Base-by-base conservation (phyloP, 2,888 invertebrate species). In the Cryptosula pallasiana region DNA sequence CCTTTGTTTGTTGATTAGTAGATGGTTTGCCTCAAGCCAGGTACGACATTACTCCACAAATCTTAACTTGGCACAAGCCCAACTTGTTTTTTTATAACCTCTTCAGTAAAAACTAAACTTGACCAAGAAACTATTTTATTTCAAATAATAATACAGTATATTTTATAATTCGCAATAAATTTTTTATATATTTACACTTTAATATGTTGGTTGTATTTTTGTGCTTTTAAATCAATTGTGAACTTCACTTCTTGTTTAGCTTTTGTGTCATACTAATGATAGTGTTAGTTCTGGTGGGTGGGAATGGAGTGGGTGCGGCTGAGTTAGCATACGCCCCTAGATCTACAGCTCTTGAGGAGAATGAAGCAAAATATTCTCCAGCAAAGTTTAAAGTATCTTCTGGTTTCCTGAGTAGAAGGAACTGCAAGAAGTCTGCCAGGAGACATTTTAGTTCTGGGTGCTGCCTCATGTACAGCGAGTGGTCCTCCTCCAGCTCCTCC, bases 371-470 rank as follows among this genome's bases (percentile, higher is more conserved):
- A 76, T 84, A 84, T 69, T 83, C 82, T 1, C 83, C 83, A 69
- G 83, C 79, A 76, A 84, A 84, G 29, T 78, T 75, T 5, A 84
- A 74, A 69, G 81, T 79, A 75, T 85, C 83, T 13, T 81, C 80
- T 2, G 85, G 85, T 76, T 85, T 84, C 74, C 83, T 76, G 36
- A 84, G 79, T 73, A 85, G 77, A 74, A 85, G 73, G 73, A 82
- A 82, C 78, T 85, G 85, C 71, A 83, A 76, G 75, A 83, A 85
- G 76, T 85, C 84, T n/a, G 82, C 81, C 45, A 85, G 76, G 0
- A 85, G 77, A 27, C 81, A 81, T 71, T 80, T 80, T 25, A 84
- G 75, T 73, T 85, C 85, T 32, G 84, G 84, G 73, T 85, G 83
- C 45, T 80, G 78, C 29, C 79, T 75, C 79, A 85, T 80, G 74